These are phyloP conservation scores for Kryphioiulus occultus DNA, from an alignment of 2,888 invertebrate genomes.

Conservation along the genomic window DNA sequence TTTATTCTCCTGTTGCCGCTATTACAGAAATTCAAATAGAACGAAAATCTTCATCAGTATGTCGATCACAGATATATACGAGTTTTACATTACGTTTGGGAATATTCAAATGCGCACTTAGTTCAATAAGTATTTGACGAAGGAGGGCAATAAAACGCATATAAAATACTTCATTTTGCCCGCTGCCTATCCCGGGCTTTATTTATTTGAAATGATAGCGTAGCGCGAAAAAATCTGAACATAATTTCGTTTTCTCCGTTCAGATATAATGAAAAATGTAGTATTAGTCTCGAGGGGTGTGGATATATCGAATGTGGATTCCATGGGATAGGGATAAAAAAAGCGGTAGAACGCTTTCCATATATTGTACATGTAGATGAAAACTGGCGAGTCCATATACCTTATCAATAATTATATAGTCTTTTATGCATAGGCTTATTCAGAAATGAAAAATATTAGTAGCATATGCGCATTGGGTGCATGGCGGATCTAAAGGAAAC, in stretches of 20 bases:
- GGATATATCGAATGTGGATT: constrained; percentile 23
- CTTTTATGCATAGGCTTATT: constrained; percentile 11
- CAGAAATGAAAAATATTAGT: constrained; percentile 14
- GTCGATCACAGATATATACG: neutral
- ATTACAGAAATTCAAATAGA: constrained; percentile 16
- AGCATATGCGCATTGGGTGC: neutral
- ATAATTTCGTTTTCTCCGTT: constrained; percentile 15
- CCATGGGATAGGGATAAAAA: neutral
- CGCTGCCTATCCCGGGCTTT: neutral
- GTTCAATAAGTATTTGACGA: constrained; percentile 31
- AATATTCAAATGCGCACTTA: constrained; percentile 41
- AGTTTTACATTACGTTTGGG: constrained; percentile 39
- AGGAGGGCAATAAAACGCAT: constrained; percentile 4
- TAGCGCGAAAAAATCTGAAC: constrained; percentile 23
- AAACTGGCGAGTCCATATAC: neutral
- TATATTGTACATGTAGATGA: neutral
- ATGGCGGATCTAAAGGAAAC: neutral
- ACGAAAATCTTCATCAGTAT: constrained; percentile 15
- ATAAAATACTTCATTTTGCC: constrained; percentile 29
- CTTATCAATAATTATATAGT: constrained; percentile 23
- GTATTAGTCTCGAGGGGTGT: constrained; percentile 23
- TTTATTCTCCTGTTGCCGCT: constrained; percentile 23
- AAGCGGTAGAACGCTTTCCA: too few species aligned
- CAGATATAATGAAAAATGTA: constrained; percentile 15
- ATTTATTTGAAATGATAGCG: constrained; percentile 23